phyloP scores from a whole-genome alignment of 1,140 invertebrate genomes.

The Drosophila lowei region DNA sequence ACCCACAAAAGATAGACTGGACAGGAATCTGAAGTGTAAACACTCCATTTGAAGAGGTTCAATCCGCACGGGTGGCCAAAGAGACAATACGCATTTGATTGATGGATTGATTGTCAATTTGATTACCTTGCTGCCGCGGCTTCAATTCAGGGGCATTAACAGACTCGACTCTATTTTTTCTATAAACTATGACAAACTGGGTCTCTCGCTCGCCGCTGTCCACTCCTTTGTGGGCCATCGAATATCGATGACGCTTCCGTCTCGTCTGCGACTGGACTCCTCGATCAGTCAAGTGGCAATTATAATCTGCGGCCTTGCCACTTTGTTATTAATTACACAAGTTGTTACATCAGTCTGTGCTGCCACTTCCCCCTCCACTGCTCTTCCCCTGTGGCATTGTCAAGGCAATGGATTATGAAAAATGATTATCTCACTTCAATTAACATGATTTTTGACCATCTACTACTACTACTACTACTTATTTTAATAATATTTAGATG shows the following conservation, averaged over 20 bases:
- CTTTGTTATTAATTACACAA: slow-evolving; percentile 26
- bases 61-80: slow-evolving; percentile 34
- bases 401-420: not conserved
- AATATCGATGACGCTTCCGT: slow-evolving; percentile 33
- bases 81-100: slow-evolving; percentile 64
- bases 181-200: slow-evolving; percentile 55
- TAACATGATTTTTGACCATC: too few relatives aligned
- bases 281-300: slow-evolving; percentile 31
- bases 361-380: too few relatives aligned
- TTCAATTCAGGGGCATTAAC: slow-evolving; percentile 52
- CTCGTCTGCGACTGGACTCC: slow-evolving; percentile 22
- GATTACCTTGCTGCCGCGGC: slow-evolving; percentile 51
- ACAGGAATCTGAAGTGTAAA: slow-evolving; percentile 52
- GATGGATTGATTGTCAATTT: slow-evolving; percentile 70
- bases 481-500: too few relatives aligned
- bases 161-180: slow-evolving; percentile 30
- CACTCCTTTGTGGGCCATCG: slow-evolving; percentile 35
- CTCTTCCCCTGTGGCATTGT: not conserved
- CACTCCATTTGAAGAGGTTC: slow-evolving; percentile 60
- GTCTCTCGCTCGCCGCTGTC: slow-evolving; percentile 16
- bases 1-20: slow-evolving; percentile 4
- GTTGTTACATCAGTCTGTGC: slow-evolving; percentile 5
- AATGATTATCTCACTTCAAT: too few relatives aligned
- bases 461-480: too few relatives aligned
- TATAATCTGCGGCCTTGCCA: slow-evolving; percentile 17